Percentiles rank a stretch among this genome's conserved stretches.
Conservation (phyloP, 2,888 invertebrate species). For the Achlya flavicornis region DNA sequence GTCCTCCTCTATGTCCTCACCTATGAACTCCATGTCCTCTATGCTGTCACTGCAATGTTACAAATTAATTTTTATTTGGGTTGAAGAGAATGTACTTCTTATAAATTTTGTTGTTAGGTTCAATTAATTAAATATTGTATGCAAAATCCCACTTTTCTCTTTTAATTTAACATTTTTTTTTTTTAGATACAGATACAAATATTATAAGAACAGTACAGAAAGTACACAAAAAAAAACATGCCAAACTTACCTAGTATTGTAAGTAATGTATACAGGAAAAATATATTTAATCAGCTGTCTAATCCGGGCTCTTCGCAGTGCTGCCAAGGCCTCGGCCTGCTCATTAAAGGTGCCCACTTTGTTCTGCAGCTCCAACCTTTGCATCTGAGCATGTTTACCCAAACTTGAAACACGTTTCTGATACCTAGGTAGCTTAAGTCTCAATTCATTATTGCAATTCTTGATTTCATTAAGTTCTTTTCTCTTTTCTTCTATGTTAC, state of each 20-base stretch:
- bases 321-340: constrained; percentile 59
- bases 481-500: constrained; percentile 62
- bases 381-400: constrained; percentile 62
- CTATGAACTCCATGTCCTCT: constrained; percentile 90
- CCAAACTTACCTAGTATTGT: constrained; percentile 67
- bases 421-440: constrained; percentile 69
- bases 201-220: background rate
- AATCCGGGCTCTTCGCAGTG: constrained; percentile 68
- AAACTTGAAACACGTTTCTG: constrained; percentile 70
- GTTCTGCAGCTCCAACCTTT: constrained; percentile 62
- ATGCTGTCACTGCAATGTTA: constrained; percentile 85
- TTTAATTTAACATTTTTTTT: too few species aligned
- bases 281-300: constrained; percentile 75
- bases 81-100: background rate
- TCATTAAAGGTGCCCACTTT: constrained; percentile 60
- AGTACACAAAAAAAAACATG: background rate
- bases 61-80: background rate
- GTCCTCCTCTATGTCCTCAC: constrained; percentile 85
- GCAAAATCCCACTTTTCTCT: too few species aligned
- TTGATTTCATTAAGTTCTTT: constrained; percentile 55
- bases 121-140: too few species aligned
- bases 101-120: too few species aligned
- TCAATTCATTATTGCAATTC: constrained; percentile 65
- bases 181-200: background rate
- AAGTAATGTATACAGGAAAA: constrained; percentile 78